phyloP scores from a whole-genome alignment of 2,113 vertebrate species.

The Oenanthe oenanthe region DNA sequence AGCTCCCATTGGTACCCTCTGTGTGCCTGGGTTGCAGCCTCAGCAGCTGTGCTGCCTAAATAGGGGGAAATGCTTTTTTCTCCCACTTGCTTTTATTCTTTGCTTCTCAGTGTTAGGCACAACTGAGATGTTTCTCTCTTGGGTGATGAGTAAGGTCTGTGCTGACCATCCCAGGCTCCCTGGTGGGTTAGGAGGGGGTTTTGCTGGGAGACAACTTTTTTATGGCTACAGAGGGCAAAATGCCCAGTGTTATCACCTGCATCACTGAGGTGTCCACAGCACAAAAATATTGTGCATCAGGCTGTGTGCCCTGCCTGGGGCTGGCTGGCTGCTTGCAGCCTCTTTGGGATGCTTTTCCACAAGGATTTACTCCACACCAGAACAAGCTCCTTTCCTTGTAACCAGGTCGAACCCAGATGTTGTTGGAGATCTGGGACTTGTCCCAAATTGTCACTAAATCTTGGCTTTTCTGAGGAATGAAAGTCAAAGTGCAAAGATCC shows the following conservation, averaged over 20 bases:
- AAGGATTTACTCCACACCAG: neutral
- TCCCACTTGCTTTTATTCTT: neutral
- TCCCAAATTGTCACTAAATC: neutral
- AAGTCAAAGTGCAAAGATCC: too few relatives aligned
- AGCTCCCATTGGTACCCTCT: neutral
- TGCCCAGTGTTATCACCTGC: neutral
- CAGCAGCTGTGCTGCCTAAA: neutral
- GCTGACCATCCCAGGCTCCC: neutral
- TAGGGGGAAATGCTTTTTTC: neutral
- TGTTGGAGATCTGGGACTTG: neutral
- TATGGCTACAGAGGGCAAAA: neutral
- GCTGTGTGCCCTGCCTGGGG: neutral
- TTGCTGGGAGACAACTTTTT: neutral
- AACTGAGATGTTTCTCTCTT: neutral
- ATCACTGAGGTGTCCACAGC: neutral
- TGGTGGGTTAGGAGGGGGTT: neutral
- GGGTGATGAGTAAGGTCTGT: neutral
- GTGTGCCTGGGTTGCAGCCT: neutral
- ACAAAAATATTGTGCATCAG: neutral
- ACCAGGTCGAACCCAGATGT: accelerated
- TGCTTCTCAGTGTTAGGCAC: neutral
- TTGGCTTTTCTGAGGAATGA: neutral
- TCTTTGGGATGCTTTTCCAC: neutral
- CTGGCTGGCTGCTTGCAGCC: neutral
- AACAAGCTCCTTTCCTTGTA: neutral